Evolutionary conservation across 2,113 vertebrate genomes (phyloP).

Genomic region (Leucosticte australis): DNA sequence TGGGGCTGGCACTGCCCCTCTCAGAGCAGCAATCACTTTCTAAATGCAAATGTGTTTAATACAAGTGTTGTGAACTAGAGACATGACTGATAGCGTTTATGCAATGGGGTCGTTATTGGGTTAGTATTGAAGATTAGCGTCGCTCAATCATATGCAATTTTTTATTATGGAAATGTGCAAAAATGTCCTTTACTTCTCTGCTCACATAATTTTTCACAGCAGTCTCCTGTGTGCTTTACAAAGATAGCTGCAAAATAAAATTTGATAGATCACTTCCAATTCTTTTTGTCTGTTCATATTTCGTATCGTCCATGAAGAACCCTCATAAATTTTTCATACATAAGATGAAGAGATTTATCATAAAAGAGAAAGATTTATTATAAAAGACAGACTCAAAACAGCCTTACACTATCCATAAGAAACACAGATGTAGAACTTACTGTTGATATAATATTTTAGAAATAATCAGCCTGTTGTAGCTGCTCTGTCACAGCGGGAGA

Average conservation of each 20-base stretch:
- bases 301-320: neutral
- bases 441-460: neutral
- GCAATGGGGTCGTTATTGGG: neutral
- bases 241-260: constrained; percentile 4
- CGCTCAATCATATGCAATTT: neutral
- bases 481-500: neutral
- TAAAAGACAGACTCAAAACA: neutral
- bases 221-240: neutral
- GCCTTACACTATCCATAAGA: neutral
- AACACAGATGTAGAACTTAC: neutral
- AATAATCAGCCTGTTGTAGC: neutral
- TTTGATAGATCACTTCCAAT: constrained; percentile 34
- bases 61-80: neutral
- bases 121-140: neutral
- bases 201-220: neutral
- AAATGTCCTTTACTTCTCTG: neutral
- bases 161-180: neutral
- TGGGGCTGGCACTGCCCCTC: neutral
- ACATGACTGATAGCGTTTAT: neutral
- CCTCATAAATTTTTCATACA: constrained; percentile 42
- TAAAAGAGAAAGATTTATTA: constrained; percentile 4
- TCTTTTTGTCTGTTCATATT: constrained; percentile 39
- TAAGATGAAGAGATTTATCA: constrained; percentile 11
- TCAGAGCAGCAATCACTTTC: neutral
- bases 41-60: neutral